phyloP scores from a whole-genome alignment of 1,140 invertebrate species.

The Drosophila virilis region DNA sequence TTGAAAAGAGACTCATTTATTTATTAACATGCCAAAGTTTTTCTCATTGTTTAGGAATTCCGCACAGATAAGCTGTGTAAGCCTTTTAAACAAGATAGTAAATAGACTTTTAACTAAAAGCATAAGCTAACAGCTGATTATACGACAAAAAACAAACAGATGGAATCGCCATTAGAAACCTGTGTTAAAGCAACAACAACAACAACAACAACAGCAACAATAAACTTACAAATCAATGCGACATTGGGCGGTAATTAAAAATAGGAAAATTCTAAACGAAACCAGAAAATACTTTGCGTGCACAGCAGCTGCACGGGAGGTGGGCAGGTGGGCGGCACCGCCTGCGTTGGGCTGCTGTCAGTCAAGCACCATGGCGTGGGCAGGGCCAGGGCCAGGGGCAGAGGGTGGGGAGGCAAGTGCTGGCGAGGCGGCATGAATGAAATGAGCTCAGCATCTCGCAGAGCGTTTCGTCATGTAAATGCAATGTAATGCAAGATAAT shows the following conservation, averaged over 20 bases:
- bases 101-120: not conserved
- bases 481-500: slow-evolving; percentile 36
- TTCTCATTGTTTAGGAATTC: slow-evolving; percentile 1
- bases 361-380: no score
- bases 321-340: not conserved
- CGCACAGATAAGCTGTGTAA: slow-evolving; percentile 6
- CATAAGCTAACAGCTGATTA: slow-evolving; percentile 47
- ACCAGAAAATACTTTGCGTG: slow-evolving; percentile 17
- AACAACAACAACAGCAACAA: not conserved
- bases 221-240: slow-evolving; percentile 49
- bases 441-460: slow-evolving; percentile 54
- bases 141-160: slow-evolving; percentile 16
- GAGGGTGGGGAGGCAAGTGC: not conserved
- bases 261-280: slow-evolving; percentile 50
- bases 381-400: not conserved
- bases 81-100: slow-evolving; percentile 5
- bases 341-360: no score
- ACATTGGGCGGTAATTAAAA: slow-evolving; percentile 72
- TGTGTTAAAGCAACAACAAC: slow-evolving; percentile 22
- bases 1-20: no score
- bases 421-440: slow-evolving; percentile 62
- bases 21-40: not conserved
- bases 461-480: slow-evolving; percentile 17
- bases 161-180: slow-evolving; percentile 29
- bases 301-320: no score